Conservation (phyloP, 2,888 invertebrate species). For the Oxystoma pomonae region DNA sequence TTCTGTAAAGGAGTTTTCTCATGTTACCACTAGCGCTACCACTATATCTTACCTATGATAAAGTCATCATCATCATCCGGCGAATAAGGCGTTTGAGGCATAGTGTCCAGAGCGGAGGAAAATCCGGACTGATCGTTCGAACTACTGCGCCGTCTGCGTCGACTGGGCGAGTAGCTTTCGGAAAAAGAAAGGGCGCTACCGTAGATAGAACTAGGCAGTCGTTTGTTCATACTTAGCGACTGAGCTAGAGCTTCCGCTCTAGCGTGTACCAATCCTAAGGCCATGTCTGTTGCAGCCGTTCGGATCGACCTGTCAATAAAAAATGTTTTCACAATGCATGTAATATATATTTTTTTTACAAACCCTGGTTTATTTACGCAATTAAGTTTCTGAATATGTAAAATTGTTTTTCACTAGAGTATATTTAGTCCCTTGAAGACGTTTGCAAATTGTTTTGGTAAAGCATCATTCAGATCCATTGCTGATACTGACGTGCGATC, state of each 20-base stretch:
- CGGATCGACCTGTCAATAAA: slow-evolving; percentile 59
- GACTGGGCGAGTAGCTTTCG: slow-evolving; percentile 48
- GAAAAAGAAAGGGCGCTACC: slow-evolving; percentile 43
- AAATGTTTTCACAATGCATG: background rate
- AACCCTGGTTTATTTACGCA: too few species aligned
- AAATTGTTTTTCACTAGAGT: too few species aligned
- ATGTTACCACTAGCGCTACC: too few species aligned
- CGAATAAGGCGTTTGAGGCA: slow-evolving; percentile 47
- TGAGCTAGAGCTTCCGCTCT: slow-evolving; percentile 57
- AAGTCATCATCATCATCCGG: slow-evolving; percentile 41
- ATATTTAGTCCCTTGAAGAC: too few species aligned
- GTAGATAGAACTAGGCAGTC: slow-evolving; percentile 47
- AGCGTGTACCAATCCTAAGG: slow-evolving; percentile 79
- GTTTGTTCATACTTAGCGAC: slow-evolving; percentile 55
- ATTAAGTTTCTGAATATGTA: too few species aligned
- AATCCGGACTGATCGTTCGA: slow-evolving; percentile 41
- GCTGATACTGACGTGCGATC: too few species aligned
- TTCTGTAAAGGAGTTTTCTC: too few species aligned
- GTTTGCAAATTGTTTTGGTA: too few species aligned
- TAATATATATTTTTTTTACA: background rate
- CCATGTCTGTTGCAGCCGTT: slow-evolving; percentile 91
- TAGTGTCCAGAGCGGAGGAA: slow-evolving; percentile 42
- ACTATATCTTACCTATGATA: slow-evolving; percentile 35
- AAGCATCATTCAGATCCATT: too few species aligned
- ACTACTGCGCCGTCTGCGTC: slow-evolving; percentile 46